A percentile compares a stretch with the other conserved stretches of the same genome.
Conservation (phyloP, 1,140 invertebrate genomes). For the Drosophila jambulina region DNA sequence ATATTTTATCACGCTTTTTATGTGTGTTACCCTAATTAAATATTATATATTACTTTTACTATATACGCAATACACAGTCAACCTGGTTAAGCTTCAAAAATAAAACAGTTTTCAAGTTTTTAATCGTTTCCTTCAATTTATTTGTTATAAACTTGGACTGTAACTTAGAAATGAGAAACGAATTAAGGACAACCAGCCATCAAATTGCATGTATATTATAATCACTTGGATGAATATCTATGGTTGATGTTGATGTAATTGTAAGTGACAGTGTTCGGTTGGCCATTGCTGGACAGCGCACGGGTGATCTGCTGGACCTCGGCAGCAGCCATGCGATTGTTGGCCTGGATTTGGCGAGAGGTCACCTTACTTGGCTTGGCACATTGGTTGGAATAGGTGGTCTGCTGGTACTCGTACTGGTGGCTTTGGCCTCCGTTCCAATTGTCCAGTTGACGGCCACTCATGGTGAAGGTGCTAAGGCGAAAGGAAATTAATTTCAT, state of each 20-base stretch:
- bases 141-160: background rate
- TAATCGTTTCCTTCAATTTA: constrained; percentile 13
- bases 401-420: background rate
- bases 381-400: constrained; percentile 7
- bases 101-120: background rate
- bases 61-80: constrained; percentile 14
- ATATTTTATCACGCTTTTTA: constrained; percentile 42
- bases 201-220: background rate
- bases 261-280: constrained; percentile 2
- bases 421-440: constrained; percentile 8
- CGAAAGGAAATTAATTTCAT: background rate
- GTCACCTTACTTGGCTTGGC: constrained; percentile 4
- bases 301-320: constrained; percentile 24
- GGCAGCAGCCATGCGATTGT: constrained; percentile 20
- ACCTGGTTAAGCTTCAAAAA: constrained; percentile 2
- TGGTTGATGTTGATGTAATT: constrained; percentile 25
- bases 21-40: constrained; percentile 18
- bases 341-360: constrained; percentile 19
- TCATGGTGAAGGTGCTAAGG: constrained; percentile 6
- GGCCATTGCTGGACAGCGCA: constrained; percentile 12
- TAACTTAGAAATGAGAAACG: constrained; percentile 19
- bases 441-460: constrained; percentile 17
- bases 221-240: constrained; percentile 14
- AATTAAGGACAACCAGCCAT: background rate
- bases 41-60: constrained; percentile 6